A percentile compares a stretch with the other conserved stretches of the same genome.
phyloP scores from a whole-genome alignment of 2,888 invertebrate genomes.

The Pterostichus madidus region DNA sequence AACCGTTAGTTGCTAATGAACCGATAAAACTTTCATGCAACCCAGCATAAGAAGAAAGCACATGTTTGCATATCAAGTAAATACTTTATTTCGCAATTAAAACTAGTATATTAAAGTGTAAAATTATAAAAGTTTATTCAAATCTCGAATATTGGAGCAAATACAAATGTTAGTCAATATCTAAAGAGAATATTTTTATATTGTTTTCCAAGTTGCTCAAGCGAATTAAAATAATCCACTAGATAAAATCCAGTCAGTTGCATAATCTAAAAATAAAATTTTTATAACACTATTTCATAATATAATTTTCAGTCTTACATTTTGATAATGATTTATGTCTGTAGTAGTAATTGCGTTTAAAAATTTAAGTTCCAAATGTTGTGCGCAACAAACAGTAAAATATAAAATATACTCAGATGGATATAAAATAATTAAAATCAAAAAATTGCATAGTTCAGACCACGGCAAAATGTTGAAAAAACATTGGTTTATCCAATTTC shows the following conservation, averaged over 20 bases:
- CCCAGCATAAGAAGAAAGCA: not conserved
- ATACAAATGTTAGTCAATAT: conserved; percentile 23
- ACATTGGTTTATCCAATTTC: conserved; percentile 70
- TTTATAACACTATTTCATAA: not conserved
- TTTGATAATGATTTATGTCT: conserved; percentile 40
- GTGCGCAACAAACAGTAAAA: conserved; percentile 67
- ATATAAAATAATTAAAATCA: conserved; percentile 69
- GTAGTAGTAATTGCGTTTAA: conserved; percentile 26
- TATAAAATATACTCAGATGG: conserved; percentile 69
- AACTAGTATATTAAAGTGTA: too few relatives aligned
- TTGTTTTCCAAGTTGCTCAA: conserved; percentile 69
- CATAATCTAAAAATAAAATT: conserved; percentile 68
- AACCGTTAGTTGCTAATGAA: too few relatives aligned
- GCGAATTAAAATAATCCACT: conserved; percentile 68
- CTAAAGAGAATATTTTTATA: conserved; percentile 68
- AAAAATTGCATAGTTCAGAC: conserved; percentile 70
- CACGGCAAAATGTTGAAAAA: conserved; percentile 70
- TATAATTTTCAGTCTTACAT: conserved; percentile 44
- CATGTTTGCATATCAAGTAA: not conserved
- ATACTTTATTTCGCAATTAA: too few relatives aligned
- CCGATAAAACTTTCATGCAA: too few relatives aligned
- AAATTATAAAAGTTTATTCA: conserved; percentile 21
- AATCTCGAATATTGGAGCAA: conserved; percentile 28
- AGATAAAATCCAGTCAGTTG: conserved; percentile 68
- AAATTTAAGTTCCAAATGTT: conserved; percentile 50